Percentiles rank a stretch among this genome's conserved stretches.
phyloP scores from a whole-genome alignment of 2,888 invertebrate genomes.

The Hirtodrosophila cameraria region DNA sequence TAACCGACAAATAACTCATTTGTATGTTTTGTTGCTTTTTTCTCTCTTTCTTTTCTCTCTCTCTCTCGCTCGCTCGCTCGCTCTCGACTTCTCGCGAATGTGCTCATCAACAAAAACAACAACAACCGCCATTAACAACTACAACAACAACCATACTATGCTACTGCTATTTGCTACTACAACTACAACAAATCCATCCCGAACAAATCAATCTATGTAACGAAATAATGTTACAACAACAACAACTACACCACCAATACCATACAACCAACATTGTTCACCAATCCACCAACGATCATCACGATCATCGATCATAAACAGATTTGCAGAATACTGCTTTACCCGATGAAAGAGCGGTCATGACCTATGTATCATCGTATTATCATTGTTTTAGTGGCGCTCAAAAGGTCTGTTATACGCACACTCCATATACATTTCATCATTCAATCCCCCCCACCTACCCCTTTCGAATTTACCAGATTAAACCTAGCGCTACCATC shows the following conservation, averaged over 20 bases:
- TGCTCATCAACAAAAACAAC: constrained; percentile 49
- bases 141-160: constrained; percentile 48
- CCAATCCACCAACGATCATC: constrained; percentile 19
- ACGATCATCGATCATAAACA: constrained; percentile 73
- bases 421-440: constrained; percentile 2
- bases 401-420: constrained; percentile 94
- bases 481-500: no score
- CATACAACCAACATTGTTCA: constrained; percentile 26
- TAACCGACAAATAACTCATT: constrained; percentile 64
- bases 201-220: constrained; percentile 28
- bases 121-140: constrained; percentile 53
- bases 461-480: not conserved
- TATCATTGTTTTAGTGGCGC: constrained; percentile 99
- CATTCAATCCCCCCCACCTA: constrained; percentile 1
- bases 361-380: constrained; percentile 99
- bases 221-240: constrained; percentile 31
- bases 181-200: constrained; percentile 17
- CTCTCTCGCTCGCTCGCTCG: constrained; percentile 40
- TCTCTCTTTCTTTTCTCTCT: constrained; percentile 53
- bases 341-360: constrained; percentile 99
- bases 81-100: constrained; percentile 43
- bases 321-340: constrained; percentile 94
- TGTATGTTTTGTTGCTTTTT: constrained; percentile 72
- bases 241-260: constrained; percentile 24
- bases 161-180: constrained; percentile 39